Conservation (phyloP, 2,113 vertebrate genomes). For the Bubo scandiacus region DNA sequence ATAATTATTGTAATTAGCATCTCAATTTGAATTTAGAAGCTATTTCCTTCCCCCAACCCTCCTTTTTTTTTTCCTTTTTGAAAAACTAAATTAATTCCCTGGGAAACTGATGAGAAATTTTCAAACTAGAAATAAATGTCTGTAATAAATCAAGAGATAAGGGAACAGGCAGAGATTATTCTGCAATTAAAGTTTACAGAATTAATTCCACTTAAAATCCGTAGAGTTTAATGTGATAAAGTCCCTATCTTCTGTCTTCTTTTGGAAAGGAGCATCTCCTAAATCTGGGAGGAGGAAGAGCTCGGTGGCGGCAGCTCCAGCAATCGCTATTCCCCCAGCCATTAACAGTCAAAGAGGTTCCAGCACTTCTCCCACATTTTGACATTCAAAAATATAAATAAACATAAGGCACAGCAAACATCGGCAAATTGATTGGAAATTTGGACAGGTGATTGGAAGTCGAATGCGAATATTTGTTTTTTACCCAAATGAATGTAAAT, state of each 20-base stretch:
- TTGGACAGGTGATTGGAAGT: constrained; percentile 75
- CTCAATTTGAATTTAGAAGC: constrained; percentile 74
- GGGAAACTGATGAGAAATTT: constrained; percentile 77
- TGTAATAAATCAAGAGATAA: constrained; percentile 77
- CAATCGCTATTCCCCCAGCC: constrained; percentile 53
- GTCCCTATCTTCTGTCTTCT: not conserved
- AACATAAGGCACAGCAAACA: constrained; percentile 27
- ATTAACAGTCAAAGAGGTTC: constrained; percentile 36
- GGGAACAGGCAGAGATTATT: constrained; percentile 73
- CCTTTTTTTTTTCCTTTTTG: constrained; percentile 52
- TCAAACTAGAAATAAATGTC: constrained; percentile 76
- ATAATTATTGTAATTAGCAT: constrained; percentile 79
- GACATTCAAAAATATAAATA: constrained; percentile 41
- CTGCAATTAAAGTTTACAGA: constrained; percentile 76
- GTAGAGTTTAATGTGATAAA: constrained; percentile 64
- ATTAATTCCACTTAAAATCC: constrained; percentile 75
- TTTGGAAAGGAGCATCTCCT: not conserved
- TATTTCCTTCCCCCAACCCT: constrained; percentile 7
- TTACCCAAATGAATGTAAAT: constrained; percentile 77
- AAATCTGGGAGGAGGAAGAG: constrained; percentile 10
- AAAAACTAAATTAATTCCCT: constrained; percentile 77
- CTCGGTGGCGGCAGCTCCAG: not conserved
- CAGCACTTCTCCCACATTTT: constrained; percentile 34
- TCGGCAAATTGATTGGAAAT: constrained; percentile 55
- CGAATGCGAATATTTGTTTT: constrained; percentile 66